These are phyloP conservation scores for Hucho hucho DNA, from an alignment of 2,113 vertebrate genomes.

Conservation along the genomic window DNA sequence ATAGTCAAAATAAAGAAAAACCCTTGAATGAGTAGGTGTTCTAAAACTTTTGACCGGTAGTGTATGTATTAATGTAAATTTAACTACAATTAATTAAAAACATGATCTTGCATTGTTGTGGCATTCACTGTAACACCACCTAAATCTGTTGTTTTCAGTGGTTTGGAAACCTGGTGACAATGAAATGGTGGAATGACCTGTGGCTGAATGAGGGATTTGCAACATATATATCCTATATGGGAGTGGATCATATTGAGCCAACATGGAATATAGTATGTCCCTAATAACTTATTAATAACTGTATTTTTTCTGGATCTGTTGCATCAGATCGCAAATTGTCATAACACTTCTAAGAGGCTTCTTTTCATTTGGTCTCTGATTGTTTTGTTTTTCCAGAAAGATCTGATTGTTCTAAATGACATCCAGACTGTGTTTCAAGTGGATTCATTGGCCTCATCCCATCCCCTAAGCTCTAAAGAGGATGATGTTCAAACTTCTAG, in stretches of 20 bases:
- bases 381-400: slow-evolving; percentile 48
- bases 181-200: slow-evolving; percentile 91
- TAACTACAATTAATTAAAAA: not conserved
- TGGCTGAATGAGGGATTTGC: slow-evolving; percentile 95
- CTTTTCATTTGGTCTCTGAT: not conserved
- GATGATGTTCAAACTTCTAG: slow-evolving; percentile 27
- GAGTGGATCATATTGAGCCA: slow-evolving; percentile 55
- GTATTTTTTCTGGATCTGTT: too few species aligned
- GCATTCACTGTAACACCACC: not conserved
- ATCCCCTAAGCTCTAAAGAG: slow-evolving; percentile 51
- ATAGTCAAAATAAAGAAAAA: too few species aligned
- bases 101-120: not conserved
- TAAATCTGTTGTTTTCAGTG: slow-evolving; percentile 72
- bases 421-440: slow-evolving; percentile 52
- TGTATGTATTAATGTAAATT: too few species aligned
- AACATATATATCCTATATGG: slow-evolving; percentile 80
- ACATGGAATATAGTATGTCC: slow-evolving; percentile 78
- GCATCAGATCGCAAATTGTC: too few species aligned
- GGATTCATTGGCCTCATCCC: slow-evolving; percentile 67
- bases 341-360: too few species aligned
- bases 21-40: too few species aligned
- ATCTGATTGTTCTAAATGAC: slow-evolving; percentile 33
- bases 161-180: slow-evolving; percentile 94
- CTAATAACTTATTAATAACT: not conserved
- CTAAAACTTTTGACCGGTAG: too few species aligned